Percentiles rank a stretch among this genome's conserved stretches.
Conservation (phyloP, 2,797 vertebrate genomes). For the Tapirus indicus region DNA sequence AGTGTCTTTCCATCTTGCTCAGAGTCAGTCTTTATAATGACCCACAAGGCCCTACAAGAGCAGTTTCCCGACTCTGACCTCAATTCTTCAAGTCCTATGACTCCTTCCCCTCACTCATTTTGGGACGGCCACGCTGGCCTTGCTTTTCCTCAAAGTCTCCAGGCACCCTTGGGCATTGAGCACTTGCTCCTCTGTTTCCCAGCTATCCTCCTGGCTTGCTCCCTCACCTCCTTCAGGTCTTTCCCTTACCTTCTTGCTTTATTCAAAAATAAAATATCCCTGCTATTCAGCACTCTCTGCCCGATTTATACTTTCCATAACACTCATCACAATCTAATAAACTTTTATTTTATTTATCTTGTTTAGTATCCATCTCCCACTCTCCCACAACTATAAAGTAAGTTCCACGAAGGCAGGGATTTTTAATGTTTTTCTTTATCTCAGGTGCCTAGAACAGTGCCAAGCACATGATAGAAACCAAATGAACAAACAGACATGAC, state of each 20-base stretch:
- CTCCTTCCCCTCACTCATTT: neutral
- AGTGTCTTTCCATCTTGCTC: neutral
- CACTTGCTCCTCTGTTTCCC: neutral
- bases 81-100: neutral
- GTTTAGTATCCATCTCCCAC: neutral
- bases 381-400: neutral
- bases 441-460: neutral
- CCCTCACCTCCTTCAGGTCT: neutral
- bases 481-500: neutral
- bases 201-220: neutral
- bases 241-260: neutral
- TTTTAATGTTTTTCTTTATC: neutral
- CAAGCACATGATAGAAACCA: neutral
- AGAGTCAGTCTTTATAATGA: neutral
- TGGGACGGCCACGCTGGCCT: too few relatives aligned
- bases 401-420: neutral
- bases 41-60: too few relatives aligned
- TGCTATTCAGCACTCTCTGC: neutral
- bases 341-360: constrained; percentile 1
- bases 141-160: neutral
- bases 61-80: neutral
- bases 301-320: constrained; percentile 44
- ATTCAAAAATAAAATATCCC: constrained; percentile 11
- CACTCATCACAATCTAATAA: neutral
- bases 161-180: accelerated